A percentile compares a stretch with the other conserved stretches of the same genome.
Evolutionary conservation across 2,888 invertebrate species (phyloP).

Genomic region (Drosophila stalkeri): DNA sequence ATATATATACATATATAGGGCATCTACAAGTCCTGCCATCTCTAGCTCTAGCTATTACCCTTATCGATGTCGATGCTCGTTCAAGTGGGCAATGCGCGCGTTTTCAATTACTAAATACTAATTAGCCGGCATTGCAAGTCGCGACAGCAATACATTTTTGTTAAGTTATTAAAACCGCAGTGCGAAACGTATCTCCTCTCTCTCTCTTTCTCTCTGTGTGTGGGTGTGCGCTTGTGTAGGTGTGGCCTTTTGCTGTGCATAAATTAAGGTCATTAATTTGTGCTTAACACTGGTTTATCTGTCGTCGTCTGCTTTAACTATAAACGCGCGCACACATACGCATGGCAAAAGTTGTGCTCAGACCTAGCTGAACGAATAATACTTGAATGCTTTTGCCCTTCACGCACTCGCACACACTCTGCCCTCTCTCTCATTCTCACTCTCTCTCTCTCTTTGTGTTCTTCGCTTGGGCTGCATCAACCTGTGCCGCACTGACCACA

Average conservation of each 20-base stretch:
- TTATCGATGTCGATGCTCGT: slow-evolving; percentile 49
- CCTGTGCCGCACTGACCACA: slow-evolving; percentile 42
- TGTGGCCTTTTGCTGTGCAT: slow-evolving; percentile 49
- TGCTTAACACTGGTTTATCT: slow-evolving; percentile 77
- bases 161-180: slow-evolving; percentile 73
- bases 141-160: slow-evolving; percentile 71
- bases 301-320: slow-evolving; percentile 66
- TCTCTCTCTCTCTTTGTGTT: background rate
- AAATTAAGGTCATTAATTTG: slow-evolving; percentile 79
- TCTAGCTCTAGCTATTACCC: background rate
- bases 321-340: slow-evolving; percentile 56
- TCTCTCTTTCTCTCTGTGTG: slow-evolving; percentile 8
- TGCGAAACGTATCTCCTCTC: slow-evolving; percentile 17
- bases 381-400: slow-evolving; percentile 1
- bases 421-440: background rate
- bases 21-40: background rate
- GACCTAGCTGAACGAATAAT: slow-evolving; percentile 14
- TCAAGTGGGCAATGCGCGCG: slow-evolving; percentile 47
- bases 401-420: background rate
- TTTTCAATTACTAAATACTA: slow-evolving; percentile 79
- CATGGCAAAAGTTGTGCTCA: slow-evolving; percentile 42
- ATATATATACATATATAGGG: background rate
- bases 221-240: slow-evolving; percentile 12
- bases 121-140: slow-evolving; percentile 65
- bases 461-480: slow-evolving; percentile 6